Evolutionary conservation across 1,140 invertebrate species (phyloP), one percentile per base, ranked within the genome.

Genomic region (Camponotus floridanus): DNA sequence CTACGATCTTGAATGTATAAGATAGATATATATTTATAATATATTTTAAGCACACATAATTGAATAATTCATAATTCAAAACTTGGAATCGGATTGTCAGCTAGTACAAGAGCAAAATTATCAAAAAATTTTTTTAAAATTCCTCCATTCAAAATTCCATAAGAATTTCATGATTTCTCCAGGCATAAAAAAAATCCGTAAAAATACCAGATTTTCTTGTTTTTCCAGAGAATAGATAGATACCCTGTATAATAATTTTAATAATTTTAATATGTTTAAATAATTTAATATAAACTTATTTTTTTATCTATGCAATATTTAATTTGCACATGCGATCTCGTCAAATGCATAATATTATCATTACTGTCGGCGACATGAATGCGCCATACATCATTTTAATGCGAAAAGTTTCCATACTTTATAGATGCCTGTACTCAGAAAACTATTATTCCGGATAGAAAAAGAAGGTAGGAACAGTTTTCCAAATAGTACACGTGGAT

Each of bases 401-500:
- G 31, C 36, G 7, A 61, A 7, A 18, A 65, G 21, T 67, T 51
- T n/a, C 21, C 62, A 68, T 45, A 33, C 33, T 68, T 68, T 21
- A 26, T 39, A 33, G 13, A 48, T 21, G 45, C 8, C 18, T 15
- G 4, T 55, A 26, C 26, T 73, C 39, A 55, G 36, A 73, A 73
- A 73, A 73, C 6, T 39, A 81, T 59, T 81, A 68, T 18, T 9
- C 11, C 18, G 26, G 11, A 61, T 55, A 57, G n/a, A n/a, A 55
- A 33, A 59, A 59, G 21, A 9, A 39, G n/a, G n/a, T 11, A 18
- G 65, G 3, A 36, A 71, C 26, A 31, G 39, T 33, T 80, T 33
- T 55, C 7, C 3, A 36, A 51, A 55, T 36, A 42, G 18, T 73
- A 70, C 5, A 33, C 15, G 8, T 78, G 6, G 33, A 45, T 64